Percentiles rank a stretch among this genome's conserved stretches.
Evolutionary conservation across 2,113 vertebrate species (phyloP).

Genomic region (Hippocampus abdominalis): DNA sequence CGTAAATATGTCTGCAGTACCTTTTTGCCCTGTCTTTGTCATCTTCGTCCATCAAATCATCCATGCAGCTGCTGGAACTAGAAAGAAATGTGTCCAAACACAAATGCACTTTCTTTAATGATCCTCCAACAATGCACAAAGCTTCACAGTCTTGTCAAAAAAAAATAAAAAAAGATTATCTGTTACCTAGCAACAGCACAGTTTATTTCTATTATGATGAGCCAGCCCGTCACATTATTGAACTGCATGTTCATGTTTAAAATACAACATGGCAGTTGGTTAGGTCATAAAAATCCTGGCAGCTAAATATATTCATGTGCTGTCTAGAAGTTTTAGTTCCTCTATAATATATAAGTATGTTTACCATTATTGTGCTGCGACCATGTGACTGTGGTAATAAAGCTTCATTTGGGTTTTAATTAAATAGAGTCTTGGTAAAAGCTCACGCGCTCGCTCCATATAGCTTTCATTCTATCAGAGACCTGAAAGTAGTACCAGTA

Average conservation of each 20-base stretch:
- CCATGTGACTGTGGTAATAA: too few relatives aligned
- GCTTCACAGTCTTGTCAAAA: neutral
- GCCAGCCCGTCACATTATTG: neutral
- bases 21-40: slow-evolving; percentile 93
- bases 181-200: slow-evolving; percentile 2
- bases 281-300: neutral
- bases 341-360: too few relatives aligned
- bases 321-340: too few relatives aligned
- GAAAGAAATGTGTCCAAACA: slow-evolving; percentile 39
- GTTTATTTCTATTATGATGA: neutral
- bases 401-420: too few relatives aligned
- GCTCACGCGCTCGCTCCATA: too few relatives aligned
- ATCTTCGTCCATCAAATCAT: slow-evolving; percentile 90
- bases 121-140: neutral
- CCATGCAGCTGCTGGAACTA: slow-evolving; percentile 82
- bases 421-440: too few relatives aligned
- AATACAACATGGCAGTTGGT: neutral
- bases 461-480: too few relatives aligned
- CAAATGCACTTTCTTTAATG: slow-evolving; percentile 13
- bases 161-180: neutral
- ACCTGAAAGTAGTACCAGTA: too few relatives aligned
- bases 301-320: neutral
- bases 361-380: too few relatives aligned
- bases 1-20: slow-evolving; percentile 53
- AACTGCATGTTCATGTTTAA: neutral